These are phyloP conservation scores for Pseudomugil gertrudae DNA, from an alignment of 2,797 vertebrate species.

Conservation along the genomic window DNA sequence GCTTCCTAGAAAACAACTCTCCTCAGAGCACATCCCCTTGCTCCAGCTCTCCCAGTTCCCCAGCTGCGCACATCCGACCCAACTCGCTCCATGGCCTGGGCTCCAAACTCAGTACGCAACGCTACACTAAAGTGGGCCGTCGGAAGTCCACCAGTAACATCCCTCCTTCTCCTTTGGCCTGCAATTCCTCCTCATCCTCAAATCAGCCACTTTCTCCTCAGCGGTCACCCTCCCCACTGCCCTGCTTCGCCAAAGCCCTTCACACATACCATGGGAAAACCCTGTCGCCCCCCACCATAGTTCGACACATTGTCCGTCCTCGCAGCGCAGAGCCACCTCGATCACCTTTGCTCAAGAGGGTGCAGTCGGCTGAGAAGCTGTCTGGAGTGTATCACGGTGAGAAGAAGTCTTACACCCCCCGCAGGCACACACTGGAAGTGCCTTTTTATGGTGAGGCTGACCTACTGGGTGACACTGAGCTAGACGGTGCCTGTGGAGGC, in stretches of 20 bases:
- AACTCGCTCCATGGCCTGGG: constrained; percentile 93
- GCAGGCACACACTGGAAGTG: constrained; percentile 79
- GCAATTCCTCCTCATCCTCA: constrained; percentile 90
- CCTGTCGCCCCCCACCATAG: constrained; percentile 88
- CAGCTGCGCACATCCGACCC: constrained; percentile 90
- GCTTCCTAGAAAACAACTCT: constrained; percentile 83
- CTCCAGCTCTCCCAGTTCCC: constrained; percentile 93
- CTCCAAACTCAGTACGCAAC: constrained; percentile 89
- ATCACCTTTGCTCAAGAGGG: constrained; percentile 90
- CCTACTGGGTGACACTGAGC: constrained; percentile 51
- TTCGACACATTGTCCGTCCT: constrained; percentile 85
- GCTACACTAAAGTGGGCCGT: constrained; percentile 89
- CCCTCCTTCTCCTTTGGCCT: constrained; percentile 89
- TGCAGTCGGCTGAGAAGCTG: constrained; percentile 93
- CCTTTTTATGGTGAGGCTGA: constrained; percentile 80
- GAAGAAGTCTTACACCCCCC: constrained; percentile 78
- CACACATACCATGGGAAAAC: constrained; percentile 88
- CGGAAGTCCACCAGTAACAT: constrained; percentile 98
- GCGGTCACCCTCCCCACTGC: constrained; percentile 88
- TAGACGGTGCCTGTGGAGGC: constrained; percentile 49
- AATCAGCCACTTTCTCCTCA: constrained; percentile 90
- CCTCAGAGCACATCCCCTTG: constrained; percentile 91
- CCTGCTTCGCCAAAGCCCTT: constrained; percentile 84
- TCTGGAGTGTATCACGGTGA: constrained; percentile 83
- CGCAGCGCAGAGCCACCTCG: constrained; percentile 84